phyloP scores from a whole-genome alignment of 2,888 invertebrate genomes.

The Cryptus viduatorius region DNA sequence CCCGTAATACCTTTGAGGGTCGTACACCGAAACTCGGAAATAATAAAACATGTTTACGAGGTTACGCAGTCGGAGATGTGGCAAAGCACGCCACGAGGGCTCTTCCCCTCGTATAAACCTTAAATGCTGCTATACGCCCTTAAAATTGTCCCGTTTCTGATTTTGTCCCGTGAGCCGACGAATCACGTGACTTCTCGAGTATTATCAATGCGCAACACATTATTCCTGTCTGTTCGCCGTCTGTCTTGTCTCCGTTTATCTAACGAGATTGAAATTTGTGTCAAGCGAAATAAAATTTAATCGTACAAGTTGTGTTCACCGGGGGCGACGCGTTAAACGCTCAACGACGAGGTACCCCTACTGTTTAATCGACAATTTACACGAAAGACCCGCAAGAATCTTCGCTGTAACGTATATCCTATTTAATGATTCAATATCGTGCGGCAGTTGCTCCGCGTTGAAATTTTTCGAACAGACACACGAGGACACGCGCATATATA shows the following conservation, averaged over 20 bases:
- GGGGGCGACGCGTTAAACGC: not conserved
- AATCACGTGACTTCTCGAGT: no score
- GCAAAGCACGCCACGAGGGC: not conserved
- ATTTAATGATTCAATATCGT: not conserved
- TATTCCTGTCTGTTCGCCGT: no score
- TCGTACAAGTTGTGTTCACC: not conserved
- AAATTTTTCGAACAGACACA: constrained; percentile 15
- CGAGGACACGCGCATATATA: not conserved
- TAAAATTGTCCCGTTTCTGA: not conserved
- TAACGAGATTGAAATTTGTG: no score
- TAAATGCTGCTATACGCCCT: not conserved
- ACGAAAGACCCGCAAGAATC: constrained; percentile 35
- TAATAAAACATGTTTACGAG: constrained; percentile 54
- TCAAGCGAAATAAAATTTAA: no score
- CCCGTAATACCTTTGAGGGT: constrained; percentile 16
- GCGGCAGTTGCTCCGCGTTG: not conserved
- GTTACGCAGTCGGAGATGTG: constrained; percentile 28
- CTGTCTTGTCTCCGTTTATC: no score
- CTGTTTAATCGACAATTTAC: constrained; percentile 35
- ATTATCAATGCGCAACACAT: no score
- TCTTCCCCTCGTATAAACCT: constrained; percentile 6
- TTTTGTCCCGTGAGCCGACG: no score
- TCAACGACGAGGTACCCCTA: constrained; percentile 7
- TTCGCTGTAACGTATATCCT: not conserved
- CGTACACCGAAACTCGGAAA: constrained; percentile 35